These are phyloP conservation scores for Tichodroma muraria DNA, from an alignment of 2,113 vertebrate species.

Conservation along the genomic window DNA sequence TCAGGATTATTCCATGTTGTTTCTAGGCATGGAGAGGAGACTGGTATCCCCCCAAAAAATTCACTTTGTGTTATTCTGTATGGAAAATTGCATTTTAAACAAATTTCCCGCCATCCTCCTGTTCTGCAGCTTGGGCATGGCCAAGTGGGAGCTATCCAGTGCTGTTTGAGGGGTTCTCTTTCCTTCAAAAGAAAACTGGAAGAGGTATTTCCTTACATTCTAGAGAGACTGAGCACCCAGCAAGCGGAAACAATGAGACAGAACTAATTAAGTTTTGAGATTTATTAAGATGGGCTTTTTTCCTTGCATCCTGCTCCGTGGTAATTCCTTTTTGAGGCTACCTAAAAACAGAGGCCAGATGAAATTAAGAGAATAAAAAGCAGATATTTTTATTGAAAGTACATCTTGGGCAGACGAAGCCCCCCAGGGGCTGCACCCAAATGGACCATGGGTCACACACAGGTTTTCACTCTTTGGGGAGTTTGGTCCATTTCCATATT, in stretches of 20 bases:
- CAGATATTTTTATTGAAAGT: neutral
- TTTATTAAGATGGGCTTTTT: neutral
- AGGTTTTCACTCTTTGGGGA: neutral
- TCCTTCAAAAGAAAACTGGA: neutral
- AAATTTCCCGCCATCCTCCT: neutral
- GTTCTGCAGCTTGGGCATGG: neutral
- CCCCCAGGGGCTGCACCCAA: neutral
- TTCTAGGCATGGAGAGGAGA: neutral
- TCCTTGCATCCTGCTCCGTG: neutral
- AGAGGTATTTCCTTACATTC: neutral
- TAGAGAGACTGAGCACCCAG: neutral
- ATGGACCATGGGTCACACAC: neutral
- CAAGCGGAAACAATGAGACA: neutral
- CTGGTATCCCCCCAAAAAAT: accelerated
- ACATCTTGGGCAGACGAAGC: accelerated
- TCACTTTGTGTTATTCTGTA: neutral
- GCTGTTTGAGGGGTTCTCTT: neutral
- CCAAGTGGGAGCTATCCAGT: neutral
- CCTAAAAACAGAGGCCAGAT: neutral
- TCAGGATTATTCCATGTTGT: neutral
- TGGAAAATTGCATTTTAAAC: neutral
- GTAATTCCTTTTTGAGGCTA: neutral
- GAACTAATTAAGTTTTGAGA: neutral
- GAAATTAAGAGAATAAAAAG: neutral
- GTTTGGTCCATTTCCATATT: neutral